Conservation (phyloP, 2,888 invertebrate genomes). For the Tachina grossa region DNA sequence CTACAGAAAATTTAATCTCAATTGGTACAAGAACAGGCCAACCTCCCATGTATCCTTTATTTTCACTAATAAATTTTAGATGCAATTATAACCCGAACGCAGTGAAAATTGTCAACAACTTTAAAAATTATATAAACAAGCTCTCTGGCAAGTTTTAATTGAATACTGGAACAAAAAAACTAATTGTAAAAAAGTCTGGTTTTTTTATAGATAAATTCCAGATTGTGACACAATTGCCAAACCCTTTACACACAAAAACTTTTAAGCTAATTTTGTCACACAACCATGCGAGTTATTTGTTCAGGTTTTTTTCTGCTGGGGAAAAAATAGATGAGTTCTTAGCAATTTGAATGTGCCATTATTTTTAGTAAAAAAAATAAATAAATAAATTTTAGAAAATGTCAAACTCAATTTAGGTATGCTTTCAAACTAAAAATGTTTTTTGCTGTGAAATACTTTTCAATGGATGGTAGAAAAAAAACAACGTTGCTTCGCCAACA, state of each 20-base stretch:
- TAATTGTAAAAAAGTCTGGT: no score
- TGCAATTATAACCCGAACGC: background rate
- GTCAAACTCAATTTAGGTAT: conserved; percentile 13
- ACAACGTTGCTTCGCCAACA: conserved; percentile 2
- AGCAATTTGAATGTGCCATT: conserved; percentile 5
- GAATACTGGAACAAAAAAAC: no score
- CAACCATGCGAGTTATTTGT: background rate
- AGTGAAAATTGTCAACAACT: no score
- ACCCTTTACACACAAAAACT: background rate
- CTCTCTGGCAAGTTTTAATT: no score
- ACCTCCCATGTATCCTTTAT: no score
- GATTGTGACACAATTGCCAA: background rate
- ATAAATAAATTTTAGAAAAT: conserved; percentile 14
- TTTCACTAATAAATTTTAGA: no score
- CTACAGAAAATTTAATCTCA: no score
- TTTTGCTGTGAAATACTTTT: conserved; percentile 26
- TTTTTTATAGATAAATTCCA: no score
- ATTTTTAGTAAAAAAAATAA: conserved; percentile 1
- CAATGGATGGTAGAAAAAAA: background rate
- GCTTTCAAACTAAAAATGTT: conserved; percentile 9
- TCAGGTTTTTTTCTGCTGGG: background rate
- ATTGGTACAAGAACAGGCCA: no score
- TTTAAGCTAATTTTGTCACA: conserved; percentile 8
- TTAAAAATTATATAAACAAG: no score
- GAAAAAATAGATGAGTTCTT: conserved; percentile 17